Evolutionary conservation across 1,140 invertebrate species (phyloP), one percentile per base, ranked within the genome.

Genomic region (Chionoecetes opilio): DNA sequence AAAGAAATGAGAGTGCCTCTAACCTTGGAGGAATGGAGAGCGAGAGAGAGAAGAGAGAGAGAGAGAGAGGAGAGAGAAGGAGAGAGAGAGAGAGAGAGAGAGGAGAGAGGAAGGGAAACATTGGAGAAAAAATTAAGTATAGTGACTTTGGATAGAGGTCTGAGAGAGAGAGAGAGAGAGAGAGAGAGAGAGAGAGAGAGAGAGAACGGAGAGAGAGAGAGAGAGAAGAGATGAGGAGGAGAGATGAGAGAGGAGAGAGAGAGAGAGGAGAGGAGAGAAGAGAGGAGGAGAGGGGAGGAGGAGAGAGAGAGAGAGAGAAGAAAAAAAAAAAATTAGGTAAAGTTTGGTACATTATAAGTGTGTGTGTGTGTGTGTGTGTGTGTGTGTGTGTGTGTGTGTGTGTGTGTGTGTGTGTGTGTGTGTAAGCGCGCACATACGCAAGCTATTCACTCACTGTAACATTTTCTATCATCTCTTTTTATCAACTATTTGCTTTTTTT

Each of bases 101-200:
- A 75, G 21, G 53, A 26, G 21, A 75, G 53, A 75, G 26, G 53
- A 26, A 26, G 21, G 63, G 63, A 75, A 75, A 26, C 21, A 75
- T 5, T 75, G n/a, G 21, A 75, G 63, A 75, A 75, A n/a, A 75
- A 75, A 26, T n/a, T 75, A 75, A 75, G 63, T 75, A n/a, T 26
- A n/a, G 63, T 75, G 63, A 75, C 63, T 75, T 75, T 75, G 63
- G 21, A 75, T n/a, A 75, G n/a, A 75, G 6, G 63, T 21, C 21
- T n/a, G 0, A 21, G 8, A n/a, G 63, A 8, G 1, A 75, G 63
- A 75, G n/a, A n/a, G 63, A n/a, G 63, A 75, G 63, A 26, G 63
- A 75, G 63, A 75, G 63, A 75, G n/a, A 75, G 63, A n/a, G 63
- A 75, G n/a, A 87, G 32, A 87, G 17, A 38, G n/a, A 38, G 37